Evolutionary conservation across 2,797 vertebrate species (phyloP).

Genomic region (Rhincodon typus): DNA sequence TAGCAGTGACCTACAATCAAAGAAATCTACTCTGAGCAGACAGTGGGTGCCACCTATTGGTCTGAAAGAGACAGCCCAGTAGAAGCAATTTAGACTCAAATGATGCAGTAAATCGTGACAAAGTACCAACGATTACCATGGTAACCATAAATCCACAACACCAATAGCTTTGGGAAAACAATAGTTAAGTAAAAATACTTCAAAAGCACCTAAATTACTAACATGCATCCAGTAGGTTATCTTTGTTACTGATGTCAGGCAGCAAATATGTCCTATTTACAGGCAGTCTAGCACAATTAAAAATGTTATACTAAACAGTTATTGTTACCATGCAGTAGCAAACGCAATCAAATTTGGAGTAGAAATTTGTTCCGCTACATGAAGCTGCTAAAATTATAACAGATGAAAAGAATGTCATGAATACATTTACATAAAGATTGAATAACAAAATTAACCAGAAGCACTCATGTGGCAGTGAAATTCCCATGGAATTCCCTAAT

Average conservation of each 20-base stretch:
- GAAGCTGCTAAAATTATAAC: constrained; percentile 31
- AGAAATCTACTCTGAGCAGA: neutral
- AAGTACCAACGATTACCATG: constrained; percentile 6
- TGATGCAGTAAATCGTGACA: neutral
- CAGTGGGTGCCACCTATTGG: constrained; percentile 32
- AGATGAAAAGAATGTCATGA: constrained; percentile 20
- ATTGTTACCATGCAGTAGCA: neutral
- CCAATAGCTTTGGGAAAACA: constrained; percentile 6
- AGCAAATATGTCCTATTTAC: neutral
- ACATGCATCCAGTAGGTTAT: neutral
- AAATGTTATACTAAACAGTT: constrained; percentile 7
- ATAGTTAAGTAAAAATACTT: constrained; percentile 24
- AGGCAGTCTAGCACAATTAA: neutral
- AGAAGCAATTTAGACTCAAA: neutral
- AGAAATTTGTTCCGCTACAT: constrained; percentile 22
- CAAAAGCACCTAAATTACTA: neutral
- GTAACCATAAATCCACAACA: neutral
- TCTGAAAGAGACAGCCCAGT: neutral
- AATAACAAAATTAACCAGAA: constrained; percentile 1
- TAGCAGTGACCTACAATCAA: neutral
- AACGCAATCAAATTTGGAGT: constrained; percentile 23
- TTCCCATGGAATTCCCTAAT: neutral
- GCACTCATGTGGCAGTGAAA: neutral
- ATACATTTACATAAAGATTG: constrained; percentile 22
- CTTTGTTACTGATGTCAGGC: neutral